These are phyloP conservation scores for Ephydatia muelleri DNA, from an alignment of 37 sponge, comb jelly and placozoan genomes.

Conservation along the genomic window DNA sequence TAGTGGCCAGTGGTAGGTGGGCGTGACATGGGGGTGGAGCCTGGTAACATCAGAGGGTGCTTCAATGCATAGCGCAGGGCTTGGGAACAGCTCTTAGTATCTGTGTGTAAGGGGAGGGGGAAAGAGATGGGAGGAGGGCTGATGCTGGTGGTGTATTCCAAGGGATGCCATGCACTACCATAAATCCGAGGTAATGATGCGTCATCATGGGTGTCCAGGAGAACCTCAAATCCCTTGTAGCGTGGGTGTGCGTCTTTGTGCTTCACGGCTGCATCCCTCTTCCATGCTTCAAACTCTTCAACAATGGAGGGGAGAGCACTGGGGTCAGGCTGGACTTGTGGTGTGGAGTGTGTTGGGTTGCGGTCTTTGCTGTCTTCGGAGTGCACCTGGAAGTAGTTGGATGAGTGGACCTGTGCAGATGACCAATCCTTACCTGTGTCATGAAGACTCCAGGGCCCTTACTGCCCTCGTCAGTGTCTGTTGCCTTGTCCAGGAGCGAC, in stretches of 20 bases:
- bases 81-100: constrained; percentile 50
- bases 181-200: not conserved
- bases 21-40: not conserved
- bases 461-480: not conserved
- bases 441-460: constrained; percentile 53
- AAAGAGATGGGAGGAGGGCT: not conserved
- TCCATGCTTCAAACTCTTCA: constrained; percentile 21
- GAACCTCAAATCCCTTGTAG: constrained; percentile 74
- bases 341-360: not conserved
- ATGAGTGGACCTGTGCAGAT: not conserved
- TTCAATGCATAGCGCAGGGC: constrained; percentile 59
- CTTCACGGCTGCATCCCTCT: constrained; percentile 2
- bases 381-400: not conserved
- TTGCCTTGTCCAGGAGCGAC: not conserved
- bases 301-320: not conserved
- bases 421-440: constrained; percentile 55
- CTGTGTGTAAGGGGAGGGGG: constrained; percentile 19
- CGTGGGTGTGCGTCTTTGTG: constrained; percentile 23
- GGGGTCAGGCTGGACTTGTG: not conserved
- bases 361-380: constrained; percentile 7
- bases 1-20: constrained; percentile 12
- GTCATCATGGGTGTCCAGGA: constrained; percentile 42
- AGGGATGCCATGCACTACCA: not conserved
- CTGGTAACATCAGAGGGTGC: constrained; percentile 39
- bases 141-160: not conserved